phyloP scores from a whole-genome alignment of 2,888 invertebrate species.

The Coelogynopora nodosa region DNA sequence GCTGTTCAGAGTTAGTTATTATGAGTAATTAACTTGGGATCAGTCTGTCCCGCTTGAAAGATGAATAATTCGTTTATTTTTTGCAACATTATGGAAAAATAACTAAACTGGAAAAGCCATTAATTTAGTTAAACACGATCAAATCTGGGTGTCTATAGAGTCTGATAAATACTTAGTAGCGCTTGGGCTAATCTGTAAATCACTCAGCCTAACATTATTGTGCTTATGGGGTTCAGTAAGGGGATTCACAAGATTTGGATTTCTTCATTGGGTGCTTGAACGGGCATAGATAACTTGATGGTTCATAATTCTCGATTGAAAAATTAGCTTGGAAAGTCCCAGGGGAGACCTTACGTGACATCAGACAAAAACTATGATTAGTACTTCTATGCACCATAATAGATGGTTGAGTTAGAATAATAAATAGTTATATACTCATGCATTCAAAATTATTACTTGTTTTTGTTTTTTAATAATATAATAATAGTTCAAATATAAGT shows the following conservation, averaged over 20 bases:
- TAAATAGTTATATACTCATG: too few species aligned
- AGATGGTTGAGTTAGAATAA: too few species aligned
- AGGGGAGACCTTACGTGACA: background rate
- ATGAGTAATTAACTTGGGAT: background rate
- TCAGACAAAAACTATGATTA: background rate
- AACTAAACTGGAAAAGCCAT: background rate
- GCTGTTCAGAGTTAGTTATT: conserved; percentile 4
- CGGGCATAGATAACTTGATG: background rate
- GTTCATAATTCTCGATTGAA: background rate
- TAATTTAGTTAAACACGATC: background rate
- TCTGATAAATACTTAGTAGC: background rate
- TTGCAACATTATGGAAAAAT: too few species aligned
- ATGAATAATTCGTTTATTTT: background rate
- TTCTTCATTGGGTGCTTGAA: background rate
- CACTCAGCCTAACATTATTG: background rate
- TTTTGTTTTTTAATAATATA: too few species aligned
- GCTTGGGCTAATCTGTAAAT: background rate
- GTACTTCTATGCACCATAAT: too few species aligned
- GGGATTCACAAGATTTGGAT: too few species aligned
- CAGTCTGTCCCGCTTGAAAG: background rate
- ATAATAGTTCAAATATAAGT: too few species aligned
- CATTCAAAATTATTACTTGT: too few species aligned
- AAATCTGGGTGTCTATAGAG: background rate
- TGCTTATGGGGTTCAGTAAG: too few species aligned
- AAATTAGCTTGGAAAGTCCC: background rate